Percentiles rank a stretch among this genome's conserved stretches.
Evolutionary conservation across 2,113 vertebrate genomes (phyloP).

Genomic region (Pterocles gutturalis): DNA sequence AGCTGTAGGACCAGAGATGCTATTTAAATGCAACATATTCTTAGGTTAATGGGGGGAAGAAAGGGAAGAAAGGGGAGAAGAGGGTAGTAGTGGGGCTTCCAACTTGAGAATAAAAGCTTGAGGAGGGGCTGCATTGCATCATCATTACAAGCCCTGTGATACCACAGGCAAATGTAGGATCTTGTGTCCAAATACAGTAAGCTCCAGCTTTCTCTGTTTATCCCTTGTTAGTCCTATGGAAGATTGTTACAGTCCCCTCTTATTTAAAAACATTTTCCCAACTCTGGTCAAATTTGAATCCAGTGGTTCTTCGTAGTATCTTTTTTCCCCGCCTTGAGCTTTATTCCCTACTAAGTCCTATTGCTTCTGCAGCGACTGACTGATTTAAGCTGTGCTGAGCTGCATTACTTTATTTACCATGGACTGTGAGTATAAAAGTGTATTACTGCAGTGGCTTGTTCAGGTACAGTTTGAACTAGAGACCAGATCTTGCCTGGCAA

Average conservation of each 20-base stretch:
- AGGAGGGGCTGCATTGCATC: background rate
- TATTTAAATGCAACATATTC: background rate
- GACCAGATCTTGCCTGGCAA: background rate
- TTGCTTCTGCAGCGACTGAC: background rate
- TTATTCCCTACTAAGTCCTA: background rate
- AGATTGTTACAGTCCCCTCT: background rate
- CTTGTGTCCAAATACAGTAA: background rate
- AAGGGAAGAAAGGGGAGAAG: background rate
- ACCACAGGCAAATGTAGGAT: background rate
- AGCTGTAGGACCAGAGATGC: background rate
- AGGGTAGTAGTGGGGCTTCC: background rate
- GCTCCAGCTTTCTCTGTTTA: background rate
- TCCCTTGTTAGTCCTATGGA: background rate
- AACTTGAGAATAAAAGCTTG: background rate
- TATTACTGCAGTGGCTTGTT: background rate
- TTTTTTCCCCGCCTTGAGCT: background rate
- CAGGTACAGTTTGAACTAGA: background rate
- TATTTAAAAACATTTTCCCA: background rate
- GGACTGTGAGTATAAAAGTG: background rate
- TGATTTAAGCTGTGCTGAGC: background rate
- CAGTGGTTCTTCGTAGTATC: background rate
- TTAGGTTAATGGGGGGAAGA: accelerated
- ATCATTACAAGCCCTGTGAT: background rate
- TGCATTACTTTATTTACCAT: background rate
- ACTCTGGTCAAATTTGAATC: background rate